Base-by-base conservation (phyloP, 2,113 vertebrate species). In the Clarias magur region DNA sequence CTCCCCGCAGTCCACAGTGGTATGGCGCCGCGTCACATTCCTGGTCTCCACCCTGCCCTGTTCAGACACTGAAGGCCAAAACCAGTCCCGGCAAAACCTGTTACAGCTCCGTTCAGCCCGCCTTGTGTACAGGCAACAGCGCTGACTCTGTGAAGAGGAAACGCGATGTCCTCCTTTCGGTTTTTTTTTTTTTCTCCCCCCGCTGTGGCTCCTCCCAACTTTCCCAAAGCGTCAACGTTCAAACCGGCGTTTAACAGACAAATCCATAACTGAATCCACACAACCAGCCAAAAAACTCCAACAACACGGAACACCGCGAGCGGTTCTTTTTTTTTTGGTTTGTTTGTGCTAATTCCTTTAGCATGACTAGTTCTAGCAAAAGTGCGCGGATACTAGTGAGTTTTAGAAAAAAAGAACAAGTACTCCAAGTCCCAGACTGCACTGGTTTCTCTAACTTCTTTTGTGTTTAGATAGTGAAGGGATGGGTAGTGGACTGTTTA, bases 11-110 rank as follows among this genome's bases (percentile, higher is more conserved):
- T 78, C 86, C 88, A 87, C 53, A 23, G 53, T 86, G 70, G 82
- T 83, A 73, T 54, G 72, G 85, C 60, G 79, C 82, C 70, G 73
- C 78, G 87, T 76, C 62, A 88, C 90, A 91, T 91, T 91, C 87
- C 90, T 88, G 73, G n/a, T 88, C 89, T 86, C 90, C 90, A 90
- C 90, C 90, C 90, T 86, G 34, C n/a, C n/a, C 82, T 85, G 82
- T 87, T 89, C 65, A 88, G 80, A 84, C 76, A 84, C 76, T 34
- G 2, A 84, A 84, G 81, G 87, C 89, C 67, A 87, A 88, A 87
- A 85, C 23, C 83, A 89, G 83, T 83, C 65, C 88, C 86, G 81
- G 89, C 62, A 57, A 88, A 87, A 91, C 89, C 87, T 90, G 87
- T 90, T 85, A 30, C 85, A 85, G 84, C 89, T 79, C 62, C 87